Conservation (phyloP, 2,888 invertebrate genomes). For the Cephus spinipes region DNA sequence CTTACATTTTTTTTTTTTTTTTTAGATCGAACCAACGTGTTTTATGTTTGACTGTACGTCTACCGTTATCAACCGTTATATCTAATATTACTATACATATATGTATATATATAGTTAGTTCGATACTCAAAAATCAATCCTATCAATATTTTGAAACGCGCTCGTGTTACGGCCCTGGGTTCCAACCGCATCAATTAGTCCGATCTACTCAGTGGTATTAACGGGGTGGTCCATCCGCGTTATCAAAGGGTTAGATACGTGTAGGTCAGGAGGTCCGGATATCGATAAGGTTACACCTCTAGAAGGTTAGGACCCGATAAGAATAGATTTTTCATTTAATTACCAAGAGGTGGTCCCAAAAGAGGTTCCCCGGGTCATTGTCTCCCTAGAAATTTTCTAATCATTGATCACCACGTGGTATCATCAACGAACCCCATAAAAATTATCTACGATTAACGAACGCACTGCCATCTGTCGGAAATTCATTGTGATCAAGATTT, state of each 20-base stretch:
- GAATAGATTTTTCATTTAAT: background rate
- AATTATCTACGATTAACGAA: background rate
- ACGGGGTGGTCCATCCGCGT: background rate
- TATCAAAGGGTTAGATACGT: background rate
- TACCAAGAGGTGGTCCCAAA: background rate
- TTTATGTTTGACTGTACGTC: background rate
- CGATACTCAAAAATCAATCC: background rate
- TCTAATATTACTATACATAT: background rate
- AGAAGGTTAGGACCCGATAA: background rate
- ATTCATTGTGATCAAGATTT: no score
- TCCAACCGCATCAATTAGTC: background rate
- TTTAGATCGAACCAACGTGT: background rate
- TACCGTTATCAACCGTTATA: background rate
- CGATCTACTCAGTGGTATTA: background rate
- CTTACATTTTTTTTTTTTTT: background rate
- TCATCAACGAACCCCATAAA: background rate
- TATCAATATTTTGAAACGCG: background rate
- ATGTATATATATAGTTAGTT: background rate
- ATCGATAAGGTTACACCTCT: background rate
- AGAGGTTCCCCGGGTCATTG: background rate
- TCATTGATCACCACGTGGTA: background rate
- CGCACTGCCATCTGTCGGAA: no score
- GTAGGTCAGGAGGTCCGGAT: background rate
- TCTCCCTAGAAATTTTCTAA: background rate
- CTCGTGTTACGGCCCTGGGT: background rate